A percentile compares a stretch with the other conserved stretches of the same genome.
Evolutionary conservation across 1,140 invertebrate species (phyloP).

Genomic region (Leptopilina boulardi): DNA sequence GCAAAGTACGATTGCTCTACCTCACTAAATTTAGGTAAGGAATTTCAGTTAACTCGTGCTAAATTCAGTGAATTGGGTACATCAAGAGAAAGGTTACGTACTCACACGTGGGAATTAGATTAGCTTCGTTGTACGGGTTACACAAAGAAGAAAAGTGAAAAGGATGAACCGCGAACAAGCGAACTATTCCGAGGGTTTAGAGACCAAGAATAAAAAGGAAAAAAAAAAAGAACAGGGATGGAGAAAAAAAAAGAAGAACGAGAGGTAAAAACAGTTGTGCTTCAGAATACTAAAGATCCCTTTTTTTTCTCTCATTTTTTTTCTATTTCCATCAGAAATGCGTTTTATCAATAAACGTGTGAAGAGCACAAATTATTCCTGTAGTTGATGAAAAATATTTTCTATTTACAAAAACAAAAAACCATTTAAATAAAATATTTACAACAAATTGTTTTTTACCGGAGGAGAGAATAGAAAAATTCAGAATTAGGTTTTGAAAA

Average conservation of each 20-base stretch:
- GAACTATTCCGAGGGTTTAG: neutral
- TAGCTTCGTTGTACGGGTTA: conserved; percentile 12
- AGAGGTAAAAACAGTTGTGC: conserved; percentile 3
- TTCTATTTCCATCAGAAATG: neutral
- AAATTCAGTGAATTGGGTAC: conserved; percentile 1
- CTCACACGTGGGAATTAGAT: conserved; percentile 29
- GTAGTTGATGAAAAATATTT: no score
- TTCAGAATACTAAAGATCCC: neutral
- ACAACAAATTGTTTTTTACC: no score
- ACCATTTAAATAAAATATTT: no score
- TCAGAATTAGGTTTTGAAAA: neutral
- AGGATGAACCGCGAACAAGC: conserved; percentile 24
- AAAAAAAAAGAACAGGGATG: neutral
- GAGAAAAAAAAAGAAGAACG: neutral
- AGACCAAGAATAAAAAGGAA: neutral
- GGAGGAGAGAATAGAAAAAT: no score
- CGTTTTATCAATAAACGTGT: neutral
- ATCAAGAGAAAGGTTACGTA: conserved; percentile 19
- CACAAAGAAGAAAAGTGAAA: conserved; percentile 28
- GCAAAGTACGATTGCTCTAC: neutral
- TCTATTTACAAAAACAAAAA: no score
- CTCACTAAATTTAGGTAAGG: conserved; percentile 27
- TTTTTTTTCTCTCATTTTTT: neutral
- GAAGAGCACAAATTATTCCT: no score
- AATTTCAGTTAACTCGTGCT: conserved; percentile 26